These are phyloP conservation scores for Recurvirostra avosetta DNA, from an alignment of 2,113 vertebrate species.

Conservation along the genomic window DNA sequence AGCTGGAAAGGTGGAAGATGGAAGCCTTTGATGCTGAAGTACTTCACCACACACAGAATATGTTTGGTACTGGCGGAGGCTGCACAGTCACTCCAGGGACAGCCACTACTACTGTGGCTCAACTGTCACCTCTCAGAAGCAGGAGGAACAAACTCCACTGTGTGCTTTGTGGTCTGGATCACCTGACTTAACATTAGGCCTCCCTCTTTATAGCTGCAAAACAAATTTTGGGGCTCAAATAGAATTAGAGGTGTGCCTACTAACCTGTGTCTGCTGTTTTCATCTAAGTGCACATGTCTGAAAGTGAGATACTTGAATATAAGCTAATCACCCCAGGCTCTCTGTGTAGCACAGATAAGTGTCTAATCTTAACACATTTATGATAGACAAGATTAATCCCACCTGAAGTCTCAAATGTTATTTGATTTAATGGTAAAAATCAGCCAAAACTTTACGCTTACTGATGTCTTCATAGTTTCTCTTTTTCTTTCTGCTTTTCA, in stretches of 20 bases:
- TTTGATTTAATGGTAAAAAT: background rate
- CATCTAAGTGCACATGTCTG: background rate
- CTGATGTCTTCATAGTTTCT: background rate
- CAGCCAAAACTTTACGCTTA: background rate
- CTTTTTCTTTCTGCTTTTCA: constrained; percentile 20
- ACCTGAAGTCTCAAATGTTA: background rate
- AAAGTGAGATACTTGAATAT: background rate
- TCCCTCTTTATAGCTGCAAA: background rate
- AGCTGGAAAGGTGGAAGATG: background rate
- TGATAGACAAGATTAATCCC: background rate
- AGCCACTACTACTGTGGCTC: background rate
- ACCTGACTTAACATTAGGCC: background rate
- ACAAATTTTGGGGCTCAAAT: background rate
- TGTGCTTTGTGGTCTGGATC: background rate
- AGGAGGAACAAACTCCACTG: background rate
- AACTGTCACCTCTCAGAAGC: background rate
- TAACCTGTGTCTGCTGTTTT: background rate
- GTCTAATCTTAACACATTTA: background rate
- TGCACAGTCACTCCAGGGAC: background rate
- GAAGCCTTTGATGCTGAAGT: background rate
- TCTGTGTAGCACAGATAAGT: background rate
- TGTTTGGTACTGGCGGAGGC: background rate
- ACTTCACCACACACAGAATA: background rate
- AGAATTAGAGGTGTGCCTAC: background rate
- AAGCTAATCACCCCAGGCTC: background rate